These are phyloP conservation scores for Hirundo rustica DNA, from an alignment of 2,797 vertebrate species.

Conservation along the genomic window DNA sequence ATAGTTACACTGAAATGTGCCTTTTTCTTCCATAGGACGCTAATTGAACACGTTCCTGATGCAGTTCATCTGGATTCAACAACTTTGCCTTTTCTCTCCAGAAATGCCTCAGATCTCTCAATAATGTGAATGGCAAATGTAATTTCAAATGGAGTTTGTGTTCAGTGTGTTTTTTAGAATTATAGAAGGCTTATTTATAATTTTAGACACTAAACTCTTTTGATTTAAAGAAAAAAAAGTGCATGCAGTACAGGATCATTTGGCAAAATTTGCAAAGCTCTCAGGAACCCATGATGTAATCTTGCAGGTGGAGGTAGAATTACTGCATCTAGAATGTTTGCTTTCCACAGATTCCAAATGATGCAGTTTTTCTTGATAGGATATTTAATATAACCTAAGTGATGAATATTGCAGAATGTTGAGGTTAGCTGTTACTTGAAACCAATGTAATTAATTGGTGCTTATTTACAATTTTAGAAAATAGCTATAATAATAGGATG, in stretches of 20 bases:
- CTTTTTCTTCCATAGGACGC: constrained; percentile 67
- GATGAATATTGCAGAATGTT: neutral
- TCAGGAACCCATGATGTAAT: neutral
- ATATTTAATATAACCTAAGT: neutral
- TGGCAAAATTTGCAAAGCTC: constrained; percentile 19
- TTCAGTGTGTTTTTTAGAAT: constrained; percentile 51
- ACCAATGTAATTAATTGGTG: neutral
- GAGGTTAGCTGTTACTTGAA: neutral
- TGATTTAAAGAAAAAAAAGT: neutral
- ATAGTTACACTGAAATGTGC: neutral
- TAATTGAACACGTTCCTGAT: constrained; percentile 43
- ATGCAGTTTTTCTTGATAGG: neutral
- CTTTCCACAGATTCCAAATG: neutral
- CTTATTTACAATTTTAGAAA: constrained; percentile 22
- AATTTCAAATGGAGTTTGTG: constrained; percentile 35
- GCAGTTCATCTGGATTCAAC: neutral
- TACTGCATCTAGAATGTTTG: neutral
- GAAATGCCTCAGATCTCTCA: constrained; percentile 64
- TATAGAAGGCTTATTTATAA: constrained; percentile 33
- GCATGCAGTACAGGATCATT: neutral
- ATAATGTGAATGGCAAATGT: constrained; percentile 72
- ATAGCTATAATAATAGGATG: neutral
- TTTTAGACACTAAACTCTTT: constrained; percentile 32
- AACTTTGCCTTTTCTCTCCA: constrained; percentile 28
- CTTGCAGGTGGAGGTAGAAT: neutral